Evolutionary conservation across 2,888 invertebrate species (phyloP).

Genomic region (Agriopis marginaria): DNA sequence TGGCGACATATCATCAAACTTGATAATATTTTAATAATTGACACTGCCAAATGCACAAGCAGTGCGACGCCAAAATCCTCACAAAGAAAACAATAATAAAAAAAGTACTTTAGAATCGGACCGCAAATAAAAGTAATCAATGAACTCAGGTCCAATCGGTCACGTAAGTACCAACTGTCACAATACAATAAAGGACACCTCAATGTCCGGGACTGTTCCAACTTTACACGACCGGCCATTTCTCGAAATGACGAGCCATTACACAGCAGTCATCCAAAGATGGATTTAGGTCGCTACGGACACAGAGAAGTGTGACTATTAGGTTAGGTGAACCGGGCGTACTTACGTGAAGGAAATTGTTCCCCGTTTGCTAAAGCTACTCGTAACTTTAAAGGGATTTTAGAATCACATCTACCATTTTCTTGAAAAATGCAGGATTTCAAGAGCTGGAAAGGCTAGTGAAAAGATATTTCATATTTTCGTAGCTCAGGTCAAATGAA

Average conservation of each 20-base stretch:
- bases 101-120: too few relatives aligned
- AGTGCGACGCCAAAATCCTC: too few relatives aligned
- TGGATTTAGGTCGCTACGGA: slow-evolving; percentile 10
- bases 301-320: slow-evolving; percentile 17
- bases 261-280: slow-evolving; percentile 15
- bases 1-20: too few relatives aligned
- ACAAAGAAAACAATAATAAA: too few relatives aligned
- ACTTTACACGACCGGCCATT: slow-evolving; percentile 19
- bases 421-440: not conserved
- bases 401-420: not conserved
- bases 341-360: slow-evolving; percentile 11
- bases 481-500: not conserved
- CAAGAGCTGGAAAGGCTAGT: not conserved
- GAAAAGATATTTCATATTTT: not conserved
- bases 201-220: slow-evolving; percentile 6
- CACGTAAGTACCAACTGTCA: slow-evolving; percentile 5
- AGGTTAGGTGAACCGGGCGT: slow-evolving; percentile 1
- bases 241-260: slow-evolving; percentile 19
- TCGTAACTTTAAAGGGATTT: not conserved
- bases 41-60: too few relatives aligned
- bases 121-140: not conserved
- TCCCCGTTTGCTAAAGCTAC: slow-evolving; percentile 1
- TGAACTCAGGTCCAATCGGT: not conserved
- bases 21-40: too few relatives aligned
- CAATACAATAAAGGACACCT: slow-evolving; percentile 13